Base-by-base conservation (phyloP, 92 coral and sea anemone genomes). In the Metridium senile region DNA sequence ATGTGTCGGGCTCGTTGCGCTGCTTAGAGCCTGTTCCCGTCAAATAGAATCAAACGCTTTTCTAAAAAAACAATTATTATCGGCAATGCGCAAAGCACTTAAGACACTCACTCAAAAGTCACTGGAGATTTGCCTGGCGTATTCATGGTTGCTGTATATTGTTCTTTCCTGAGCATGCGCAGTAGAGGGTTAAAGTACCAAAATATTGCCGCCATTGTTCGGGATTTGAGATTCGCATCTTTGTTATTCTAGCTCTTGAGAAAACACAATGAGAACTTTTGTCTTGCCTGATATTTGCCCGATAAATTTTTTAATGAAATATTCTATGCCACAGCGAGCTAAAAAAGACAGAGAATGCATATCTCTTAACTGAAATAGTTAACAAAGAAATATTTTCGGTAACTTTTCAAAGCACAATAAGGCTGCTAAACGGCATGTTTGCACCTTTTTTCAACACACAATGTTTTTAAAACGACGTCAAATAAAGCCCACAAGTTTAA, bases 1-100 rank as follows among this genome's bases (percentile, higher is more conserved):
- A 73, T 73, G 78, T 73, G 78, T 58, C 49, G 49, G 13, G 49
- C 49, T 43, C 68, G 28, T 68, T 35, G 34, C 11, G 52, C n/a
- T 20, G 66, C 11, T 28, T 22, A 6, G 33, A 34, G 56, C 1
- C 68, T 27, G 68, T 35, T 47, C 78, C 32, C 11, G 22, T 28
- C 58, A 33, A 21, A 10, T 6, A 20, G 29, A 10, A 52, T 28
- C 18, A 53, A 29, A 31, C 2, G 30, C 47, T 34, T 46, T 33
- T 58, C 57, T 57, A 17, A 49, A 9, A 11, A 23, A n/a, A 32
- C 0, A 3, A 9, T 71, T 25, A 13, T 35, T 7, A 45, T 10
- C 26, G 62, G 7, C 33, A 2, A 23, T 61, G 66, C 30, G 31
- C 19, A 1, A 1, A 61, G 23, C 66, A 6, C 66, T 61, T 26